phyloP scores from a whole-genome alignment of 2,113 vertebrate species.

The Misgurnus mizolepis region DNA sequence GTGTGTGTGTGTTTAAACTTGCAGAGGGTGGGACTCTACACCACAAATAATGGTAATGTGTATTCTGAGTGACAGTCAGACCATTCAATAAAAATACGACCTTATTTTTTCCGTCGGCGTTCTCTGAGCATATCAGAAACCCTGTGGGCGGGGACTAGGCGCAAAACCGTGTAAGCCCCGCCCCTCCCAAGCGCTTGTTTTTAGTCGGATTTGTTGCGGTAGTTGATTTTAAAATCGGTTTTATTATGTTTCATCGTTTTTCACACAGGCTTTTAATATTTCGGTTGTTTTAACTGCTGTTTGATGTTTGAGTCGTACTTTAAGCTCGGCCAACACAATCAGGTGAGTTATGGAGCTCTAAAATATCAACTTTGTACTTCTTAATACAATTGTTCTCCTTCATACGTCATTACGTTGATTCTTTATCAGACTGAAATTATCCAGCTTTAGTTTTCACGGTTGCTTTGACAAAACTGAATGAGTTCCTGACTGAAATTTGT shows the following conservation, averaged over 20 bases:
- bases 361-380: slow-evolving; percentile 6
- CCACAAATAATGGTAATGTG: no score
- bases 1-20: slow-evolving; percentile 58
- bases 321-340: neutral
- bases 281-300: slow-evolving; percentile 4
- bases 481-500: neutral
- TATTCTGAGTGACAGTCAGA: slow-evolving; percentile 62
- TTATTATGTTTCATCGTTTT: slow-evolving; percentile 54
- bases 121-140: slow-evolving; percentile 53
- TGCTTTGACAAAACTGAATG: neutral
- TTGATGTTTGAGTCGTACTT: neutral
- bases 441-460: neutral
- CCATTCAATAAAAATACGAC: slow-evolving; percentile 45
- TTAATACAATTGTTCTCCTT: neutral
- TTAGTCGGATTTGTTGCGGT: slow-evolving; percentile 66
- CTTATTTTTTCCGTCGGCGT: slow-evolving; percentile 43
- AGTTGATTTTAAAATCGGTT: slow-evolving; percentile 24
- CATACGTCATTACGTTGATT: neutral
- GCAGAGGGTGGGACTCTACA: slow-evolving; percentile 58
- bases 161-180: slow-evolving; percentile 51
- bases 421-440: neutral
- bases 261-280: slow-evolving; percentile 34
- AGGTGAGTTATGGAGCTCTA: slow-evolving; percentile 7
- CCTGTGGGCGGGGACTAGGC: slow-evolving; percentile 29
- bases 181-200: slow-evolving; percentile 74